These are phyloP conservation scores for Lepus europaeus DNA, from an alignment of 2,113 vertebrate species.

Conservation along the genomic window DNA sequence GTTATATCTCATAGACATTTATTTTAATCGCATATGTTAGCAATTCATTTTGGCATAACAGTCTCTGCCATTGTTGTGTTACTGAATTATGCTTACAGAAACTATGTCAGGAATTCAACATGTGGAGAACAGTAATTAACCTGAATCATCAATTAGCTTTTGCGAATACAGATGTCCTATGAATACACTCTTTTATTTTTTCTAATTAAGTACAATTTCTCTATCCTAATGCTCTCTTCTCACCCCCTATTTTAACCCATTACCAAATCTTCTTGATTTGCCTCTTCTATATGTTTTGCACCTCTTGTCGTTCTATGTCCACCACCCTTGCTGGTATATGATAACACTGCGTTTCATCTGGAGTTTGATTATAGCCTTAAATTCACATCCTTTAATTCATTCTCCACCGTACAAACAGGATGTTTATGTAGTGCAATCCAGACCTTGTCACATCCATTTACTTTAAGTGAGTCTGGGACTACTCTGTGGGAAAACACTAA, in stretches of 20 bases:
- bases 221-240: background rate
- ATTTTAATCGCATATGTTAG: conserved; percentile 79
- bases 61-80: conserved; percentile 78
- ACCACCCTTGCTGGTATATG: background rate
- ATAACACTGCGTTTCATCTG: background rate
- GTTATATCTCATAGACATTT: conserved; percentile 78
- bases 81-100: conserved; percentile 75
- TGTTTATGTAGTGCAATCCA: background rate
- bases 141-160: conserved; percentile 77
- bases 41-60: conserved; percentile 81
- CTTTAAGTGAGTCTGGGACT: background rate
- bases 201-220: conserved; percentile 61
- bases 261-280: background rate
- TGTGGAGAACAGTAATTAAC: conserved; percentile 79
- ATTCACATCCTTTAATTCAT: background rate
- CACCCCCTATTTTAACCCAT: background rate
- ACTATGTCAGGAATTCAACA: conserved; percentile 73
- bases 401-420: background rate
- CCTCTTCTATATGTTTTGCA: background rate
- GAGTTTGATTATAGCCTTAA: background rate
- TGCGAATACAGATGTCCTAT: conserved; percentile 76
- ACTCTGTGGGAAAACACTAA: background rate
- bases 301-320: background rate
- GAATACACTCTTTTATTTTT: conserved; percentile 54
- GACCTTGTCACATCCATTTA: background rate